Evolutionary conservation across 1,140 invertebrate genomes (phyloP), one percentile per base, ranked within the genome.

Genomic region (Pinna nobilis): DNA sequence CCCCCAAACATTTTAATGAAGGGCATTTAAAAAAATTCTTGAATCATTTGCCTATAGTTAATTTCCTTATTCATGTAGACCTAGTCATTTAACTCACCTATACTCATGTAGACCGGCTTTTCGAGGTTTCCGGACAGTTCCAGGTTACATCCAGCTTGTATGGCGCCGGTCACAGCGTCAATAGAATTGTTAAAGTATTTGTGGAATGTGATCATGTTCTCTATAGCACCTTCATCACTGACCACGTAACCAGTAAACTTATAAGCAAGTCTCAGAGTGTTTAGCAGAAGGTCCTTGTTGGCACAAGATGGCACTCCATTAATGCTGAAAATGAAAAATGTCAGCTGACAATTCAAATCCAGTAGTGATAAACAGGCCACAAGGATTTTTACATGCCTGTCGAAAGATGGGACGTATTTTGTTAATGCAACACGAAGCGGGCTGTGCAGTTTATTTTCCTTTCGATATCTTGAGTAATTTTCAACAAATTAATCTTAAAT

Each of bases 291-390:
- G 25, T 78, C 44, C 23, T 84, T 80, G 66, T 86, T 82, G n/a
- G 84, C 84, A 74, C 87, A 88, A 5, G 86, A 80, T 11, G 87
- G 87, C 0, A 88, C 57, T 1, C 87, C 87, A 77, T 88, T 87
- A 3, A 88, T 65, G 33, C 87, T 87, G 73, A 64, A 71, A 70
- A 73, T 2, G n/a, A 25, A n/a, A 49, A 39, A 53, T 28, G 23
- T 6, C n/a, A 53, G 30, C 23, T 13, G 5, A 23, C 0, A 23
- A 28, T 20, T 20, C 2, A 1, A 47, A 20, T 47, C 1, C 15
- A 47, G 18, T 9, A 23, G 23, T 1, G 5, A 4, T 1, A 20
- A 47, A 18, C n/a, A n/a, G n/a, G n/a, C n/a, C n/a, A n/a, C n/a
- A n/a, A n/a, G n/a, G n/a, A n/a, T n/a, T n/a, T n/a, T n/a, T n/a